Evolutionary conservation across 1,140 invertebrate genomes (phyloP), one percentile per base, ranked within the genome.

Genomic region (Nebria ingens): DNA sequence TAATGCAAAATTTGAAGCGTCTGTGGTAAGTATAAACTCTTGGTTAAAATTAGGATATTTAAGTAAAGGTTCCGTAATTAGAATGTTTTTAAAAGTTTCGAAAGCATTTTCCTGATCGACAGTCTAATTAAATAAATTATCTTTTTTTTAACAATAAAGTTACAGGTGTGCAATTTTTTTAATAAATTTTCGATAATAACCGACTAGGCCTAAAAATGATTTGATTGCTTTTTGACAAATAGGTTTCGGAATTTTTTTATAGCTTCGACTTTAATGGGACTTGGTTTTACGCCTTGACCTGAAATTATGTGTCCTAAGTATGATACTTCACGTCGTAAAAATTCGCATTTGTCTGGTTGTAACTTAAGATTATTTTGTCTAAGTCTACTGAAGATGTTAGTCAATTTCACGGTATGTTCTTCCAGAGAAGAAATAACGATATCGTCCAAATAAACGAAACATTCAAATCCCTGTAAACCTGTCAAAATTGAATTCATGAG

Each of bases 361-460:
- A 63, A 51, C 21, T 38, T 29, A 29, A 29, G 25, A 13, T 25
- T 52, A 42, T 19, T 22, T 29, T 29, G 25, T 29, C 25, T 23
- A 9, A 62, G 40, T n/a, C 34, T 56, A 22, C 56, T 45, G 19
- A 59, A 56, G 2, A 61, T 51, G n/a, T 40, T 22, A 54, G 57
- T n/a, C 9, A 61, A 21, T 19, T 58, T 52, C 13, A 54, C 49
- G 19, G 56, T 51, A 38, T 63, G 59, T 51, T 60, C 53, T 51
- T 67, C 59, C 23, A 73, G 55, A 15, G 60, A 61, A 6, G 49
- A 73, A 6, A 73, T 54, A 15, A 75, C 58, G 2, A 71, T 64
- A 58, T 74, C 71, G 50, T 74, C 72, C 20, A 72, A 38, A 51
- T 73, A 75, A 0, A 71, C 64, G 40, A 67, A 60, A 52, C 62